These are phyloP conservation scores for Typhlichthys eigenmanni DNA, from an alignment of 2,797 vertebrate genomes.

Conservation along the genomic window DNA sequence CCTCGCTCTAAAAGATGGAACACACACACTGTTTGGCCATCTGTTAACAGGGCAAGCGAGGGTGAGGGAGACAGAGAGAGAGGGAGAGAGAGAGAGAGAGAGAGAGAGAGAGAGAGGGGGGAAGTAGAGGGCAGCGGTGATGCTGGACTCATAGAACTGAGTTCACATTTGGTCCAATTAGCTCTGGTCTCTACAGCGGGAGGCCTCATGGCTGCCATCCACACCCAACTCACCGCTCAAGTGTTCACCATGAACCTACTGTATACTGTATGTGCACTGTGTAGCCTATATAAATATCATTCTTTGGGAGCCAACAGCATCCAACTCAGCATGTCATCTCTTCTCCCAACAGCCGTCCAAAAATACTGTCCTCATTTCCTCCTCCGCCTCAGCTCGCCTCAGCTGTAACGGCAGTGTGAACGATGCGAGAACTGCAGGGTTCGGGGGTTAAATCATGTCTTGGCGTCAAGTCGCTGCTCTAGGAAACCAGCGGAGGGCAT, in stretches of 20 bases:
- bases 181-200: conserved; percentile 35
- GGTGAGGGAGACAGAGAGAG: conserved; percentile 4
- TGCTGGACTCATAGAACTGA: conserved; percentile 26
- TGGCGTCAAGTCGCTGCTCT: conserved; percentile 30
- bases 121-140: conserved; percentile 17
- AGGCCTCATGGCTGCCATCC: conserved; percentile 27
- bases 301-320: conserved; percentile 45
- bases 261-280: conserved; percentile 12
- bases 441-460: conserved; percentile 23
- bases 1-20: conserved; percentile 64
- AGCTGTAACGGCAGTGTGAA: conserved; percentile 52
- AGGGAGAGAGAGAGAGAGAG: conserved; percentile 6
- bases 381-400: conserved; percentile 26
- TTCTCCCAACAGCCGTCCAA: conserved; percentile 55
- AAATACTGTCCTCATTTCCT: conserved; percentile 10
- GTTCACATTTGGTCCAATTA: conserved; percentile 48
- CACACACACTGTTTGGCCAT: conserved; percentile 73
- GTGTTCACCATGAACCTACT: conserved; percentile 5
- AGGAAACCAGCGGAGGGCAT: conserved; percentile 38
- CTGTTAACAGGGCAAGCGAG: conserved; percentile 54
- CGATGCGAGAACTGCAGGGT: conserved; percentile 50
- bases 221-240: conserved; percentile 15
- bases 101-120: conserved; percentile 1
- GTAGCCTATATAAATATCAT: conserved; percentile 21
- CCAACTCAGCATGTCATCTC: conserved; percentile 23